Conservation (phyloP, 1,140 invertebrate species). For the Cyrtorhinus lividipennis region DNA sequence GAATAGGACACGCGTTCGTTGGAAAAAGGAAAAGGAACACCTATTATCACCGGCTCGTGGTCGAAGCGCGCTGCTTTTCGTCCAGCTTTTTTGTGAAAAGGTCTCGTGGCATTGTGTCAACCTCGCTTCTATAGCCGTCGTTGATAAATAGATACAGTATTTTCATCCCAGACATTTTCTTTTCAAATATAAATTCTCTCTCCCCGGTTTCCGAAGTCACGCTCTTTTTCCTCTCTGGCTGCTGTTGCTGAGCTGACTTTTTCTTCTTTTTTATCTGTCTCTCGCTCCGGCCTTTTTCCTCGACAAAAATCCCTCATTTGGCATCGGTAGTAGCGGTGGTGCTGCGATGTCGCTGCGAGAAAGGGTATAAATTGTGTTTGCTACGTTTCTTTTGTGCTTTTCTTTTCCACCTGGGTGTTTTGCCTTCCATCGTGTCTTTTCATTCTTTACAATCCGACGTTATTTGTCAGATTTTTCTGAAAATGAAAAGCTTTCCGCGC, state of each 20-base stretch:
- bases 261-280: background rate
- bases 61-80: background rate
- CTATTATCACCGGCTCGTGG: background rate
- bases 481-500: too few relatives aligned
- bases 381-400: background rate
- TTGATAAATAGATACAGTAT: background rate
- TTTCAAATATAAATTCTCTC: background rate
- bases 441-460: too few relatives aligned
- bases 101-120: background rate
- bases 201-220: background rate
- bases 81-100: background rate
- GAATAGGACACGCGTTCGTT: background rate
- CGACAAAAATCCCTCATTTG: background rate
- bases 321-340: background rate
- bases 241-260: background rate
- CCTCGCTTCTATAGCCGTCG: background rate
- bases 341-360: background rate
- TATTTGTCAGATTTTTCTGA: too few relatives aligned
- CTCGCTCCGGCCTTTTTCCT: too few relatives aligned
- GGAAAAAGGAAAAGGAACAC: background rate
- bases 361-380: background rate
- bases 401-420: too few relatives aligned
- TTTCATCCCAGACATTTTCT: background rate
- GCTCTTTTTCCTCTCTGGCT: background rate
- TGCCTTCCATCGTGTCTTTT: too few relatives aligned